These are phyloP conservation scores for Polyodon spathula DNA, from an alignment of 2,113 vertebrate genomes.

Conservation along the genomic window DNA sequence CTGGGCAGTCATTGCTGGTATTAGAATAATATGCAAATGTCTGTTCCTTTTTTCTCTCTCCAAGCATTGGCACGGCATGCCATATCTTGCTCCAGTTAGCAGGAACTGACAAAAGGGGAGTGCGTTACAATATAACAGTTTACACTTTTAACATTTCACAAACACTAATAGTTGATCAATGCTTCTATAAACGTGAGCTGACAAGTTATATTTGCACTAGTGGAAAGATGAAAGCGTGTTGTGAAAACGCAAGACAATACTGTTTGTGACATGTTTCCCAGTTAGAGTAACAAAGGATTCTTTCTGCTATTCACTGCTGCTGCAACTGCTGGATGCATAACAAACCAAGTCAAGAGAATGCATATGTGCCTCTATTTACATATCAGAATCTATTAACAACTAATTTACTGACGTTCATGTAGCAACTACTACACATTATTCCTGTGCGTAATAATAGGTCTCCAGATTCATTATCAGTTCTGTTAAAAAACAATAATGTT, in stretches of 20 bases:
- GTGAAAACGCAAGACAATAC: background rate
- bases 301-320: background rate
- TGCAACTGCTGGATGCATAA: background rate
- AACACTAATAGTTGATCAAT: slow-evolving; percentile 30
- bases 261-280: background rate
- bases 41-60: slow-evolving; percentile 32
- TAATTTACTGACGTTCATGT: too few relatives aligned
- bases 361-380: background rate
- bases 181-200: slow-evolving; percentile 20
- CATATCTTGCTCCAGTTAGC: slow-evolving; percentile 54
- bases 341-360: background rate
- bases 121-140: slow-evolving; percentile 40
- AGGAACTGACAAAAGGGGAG: slow-evolving; percentile 42
- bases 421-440: too few relatives aligned
- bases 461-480: too few relatives aligned
- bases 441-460: too few relatives aligned
- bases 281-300: too few relatives aligned
- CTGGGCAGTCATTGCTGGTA: slow-evolving; percentile 62
- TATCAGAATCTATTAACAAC: too few relatives aligned
- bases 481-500: too few relatives aligned
- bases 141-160: slow-evolving; percentile 50
- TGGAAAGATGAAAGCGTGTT: slow-evolving; percentile 5
- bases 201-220: slow-evolving; percentile 25
- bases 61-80: slow-evolving; percentile 46
- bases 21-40: slow-evolving; percentile 73